Base-by-base conservation (phyloP, 2,888 invertebrate species). In the Pasiphila rectangulata region DNA sequence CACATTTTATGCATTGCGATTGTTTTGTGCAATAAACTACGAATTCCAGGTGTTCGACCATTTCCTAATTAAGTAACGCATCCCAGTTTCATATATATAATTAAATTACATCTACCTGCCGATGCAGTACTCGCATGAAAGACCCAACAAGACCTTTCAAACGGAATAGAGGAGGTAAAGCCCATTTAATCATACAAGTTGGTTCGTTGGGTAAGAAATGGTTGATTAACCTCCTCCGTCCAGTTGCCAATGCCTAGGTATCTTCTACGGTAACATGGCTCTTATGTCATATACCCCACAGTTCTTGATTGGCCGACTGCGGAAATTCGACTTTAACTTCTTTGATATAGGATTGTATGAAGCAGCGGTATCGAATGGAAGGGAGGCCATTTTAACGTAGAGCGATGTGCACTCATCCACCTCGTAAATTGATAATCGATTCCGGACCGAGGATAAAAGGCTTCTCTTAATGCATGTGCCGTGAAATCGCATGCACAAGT, bases 341-440 rank as follows among this genome's bases (percentile, higher is more conserved):
- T 9, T 32, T 17, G 4, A 5, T 16, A 16, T 16, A 32, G 6
- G 32, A 19, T 16, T 32, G 2, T 17, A 17, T 9, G 9, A 17
- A 32, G 17, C 17, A 32, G 30, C n/a, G n/a, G n/a, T n/a, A n/a
- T n/a, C n/a, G n/a, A n/a, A n/a, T 30, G 21, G 2, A 6, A 6
- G 9, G 2, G 16, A 17, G 32, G 17, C 17, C 32, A 32, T 19
- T 5, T 17, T 17, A 32, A 16, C 5, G 16, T 16, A 16, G 23
- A 40, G 27, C 60, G 56, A 53, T 57, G 61, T 61, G 69, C 65
- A 63, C 64, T 65, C 63, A 63, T 61, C 61, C 54, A 54, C 57
- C 54, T 53, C 55, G 61, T 68, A 64, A 69, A 75, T 72, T 70
- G 62, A 69, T 75, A 65, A 69, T 69, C 59, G 64, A 67, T 69